A percentile compares a stretch with the other conserved stretches of the same genome.
phyloP scores from a whole-genome alignment of 2,113 vertebrate species.

The Cygnus atratus region DNA sequence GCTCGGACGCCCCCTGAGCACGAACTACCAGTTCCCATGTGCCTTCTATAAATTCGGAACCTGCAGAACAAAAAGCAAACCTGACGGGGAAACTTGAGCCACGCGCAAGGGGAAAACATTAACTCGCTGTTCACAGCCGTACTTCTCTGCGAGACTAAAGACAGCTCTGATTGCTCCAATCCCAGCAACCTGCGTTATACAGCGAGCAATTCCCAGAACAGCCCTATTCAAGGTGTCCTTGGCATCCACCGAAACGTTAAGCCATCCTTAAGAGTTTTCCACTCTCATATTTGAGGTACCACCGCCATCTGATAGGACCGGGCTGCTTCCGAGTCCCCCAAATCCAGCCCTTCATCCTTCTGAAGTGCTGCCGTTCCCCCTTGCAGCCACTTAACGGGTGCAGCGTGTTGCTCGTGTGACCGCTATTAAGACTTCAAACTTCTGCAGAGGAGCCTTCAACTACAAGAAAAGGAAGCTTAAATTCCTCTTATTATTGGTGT shows the following conservation, averaged over 20 bases:
- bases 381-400: background rate
- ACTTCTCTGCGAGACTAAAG: slow-evolving; percentile 22
- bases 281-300: slow-evolving; percentile 28
- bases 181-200: slow-evolving; percentile 4
- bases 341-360: slow-evolving; percentile 8
- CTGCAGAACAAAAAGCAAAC: slow-evolving; percentile 1
- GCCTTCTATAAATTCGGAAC: background rate
- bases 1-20: background rate
- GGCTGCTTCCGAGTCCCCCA: background rate
- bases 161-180: background rate
- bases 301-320: background rate
- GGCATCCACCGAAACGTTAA: slow-evolving; percentile 9
- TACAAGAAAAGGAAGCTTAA: slow-evolving; percentile 52
- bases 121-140: slow-evolving; percentile 46
- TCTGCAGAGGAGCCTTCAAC: background rate
- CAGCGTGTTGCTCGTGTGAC: background rate
- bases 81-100: background rate
- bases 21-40: background rate
- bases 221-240: slow-evolving; percentile 10
- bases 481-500: slow-evolving; percentile 51
- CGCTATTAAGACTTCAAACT: slow-evolving; percentile 14
- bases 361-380: background rate
- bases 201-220: background rate
- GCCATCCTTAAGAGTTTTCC: slow-evolving; percentile 1
- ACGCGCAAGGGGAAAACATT: background rate